These are phyloP conservation scores for Stichodactyla helianthus DNA, from an alignment of 64 coral and sea anemone species.

Conservation along the genomic window DNA sequence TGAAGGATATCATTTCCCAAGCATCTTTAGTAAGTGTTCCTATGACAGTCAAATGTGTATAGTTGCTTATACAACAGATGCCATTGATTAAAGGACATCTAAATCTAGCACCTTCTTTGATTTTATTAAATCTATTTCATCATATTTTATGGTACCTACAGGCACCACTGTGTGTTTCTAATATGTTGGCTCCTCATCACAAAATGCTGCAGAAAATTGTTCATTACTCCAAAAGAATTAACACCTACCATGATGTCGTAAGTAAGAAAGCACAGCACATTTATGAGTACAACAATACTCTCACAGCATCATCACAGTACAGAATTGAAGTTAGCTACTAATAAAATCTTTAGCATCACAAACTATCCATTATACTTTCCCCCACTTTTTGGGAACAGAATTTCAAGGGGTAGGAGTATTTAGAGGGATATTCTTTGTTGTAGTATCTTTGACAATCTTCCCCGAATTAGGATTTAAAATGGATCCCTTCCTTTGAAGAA, in stretches of 20 bases:
- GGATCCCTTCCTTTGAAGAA: too few relatives aligned
- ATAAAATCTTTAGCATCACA: too few relatives aligned
- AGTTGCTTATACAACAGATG: not conserved
- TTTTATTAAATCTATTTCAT: not conserved
- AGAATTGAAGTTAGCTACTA: too few relatives aligned
- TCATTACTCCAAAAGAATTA: slow-evolving; percentile 71
- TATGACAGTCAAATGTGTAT: not conserved
- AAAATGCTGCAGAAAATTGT: slow-evolving; percentile 75
- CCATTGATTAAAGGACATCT: not conserved
- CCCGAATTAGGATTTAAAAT: too few relatives aligned
- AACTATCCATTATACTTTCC: too few relatives aligned
- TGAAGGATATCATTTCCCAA: slow-evolving; percentile 74
- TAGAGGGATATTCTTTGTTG: too few relatives aligned
- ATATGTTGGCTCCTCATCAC: slow-evolving; percentile 82
- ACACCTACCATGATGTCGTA: slow-evolving; percentile 56
- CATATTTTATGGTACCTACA: not conserved
- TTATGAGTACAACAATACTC: not conserved
- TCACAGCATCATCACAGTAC: too few relatives aligned
- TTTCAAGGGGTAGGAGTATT: too few relatives aligned
- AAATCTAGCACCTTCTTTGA: not conserved
- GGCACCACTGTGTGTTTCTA: slow-evolving; percentile 74
- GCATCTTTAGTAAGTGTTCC: slow-evolving; percentile 47
- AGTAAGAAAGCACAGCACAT: slow-evolving; percentile 11
- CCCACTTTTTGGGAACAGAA: too few relatives aligned
- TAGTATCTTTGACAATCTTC: too few relatives aligned